Base-by-base conservation (phyloP, 2,113 vertebrate genomes). In the Tragulus kanchil region DNA sequence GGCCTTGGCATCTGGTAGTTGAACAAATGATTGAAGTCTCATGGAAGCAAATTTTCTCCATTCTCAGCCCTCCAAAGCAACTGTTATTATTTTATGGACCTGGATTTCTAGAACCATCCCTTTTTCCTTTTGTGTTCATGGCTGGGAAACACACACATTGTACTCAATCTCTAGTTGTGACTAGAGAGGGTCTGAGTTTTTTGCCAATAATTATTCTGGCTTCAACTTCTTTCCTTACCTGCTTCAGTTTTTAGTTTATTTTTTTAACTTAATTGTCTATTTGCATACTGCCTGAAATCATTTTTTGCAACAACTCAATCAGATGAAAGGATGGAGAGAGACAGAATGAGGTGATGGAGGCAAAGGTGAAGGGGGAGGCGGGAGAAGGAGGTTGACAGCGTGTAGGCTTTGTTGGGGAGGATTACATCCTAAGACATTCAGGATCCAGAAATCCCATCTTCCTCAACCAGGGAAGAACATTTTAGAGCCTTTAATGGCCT, bases 231-330 rank as follows among this genome's bases (percentile, higher is more conserved):
- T 90, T 92, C 79, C 23, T 42, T 92, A 81, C 1, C 71, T 61
- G n/a, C 31, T 90, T 92, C 85, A 54, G 28, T 69, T 67, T 93
- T 64, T 75, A n/a, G 65, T 85, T 87, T 61, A 79, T 82, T 92
- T 96, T 96, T 97, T 77, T 87, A 73, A 87, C 10, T 89, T 56
- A 64, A 79, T 78, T 83, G 58, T 48, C 2, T 81, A 2, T 97
- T 95, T 95, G 21, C 5, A 89, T 54, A 89, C 25, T 48, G 4
- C 26, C 28, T 95, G 31, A 92, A 42, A 36, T 91, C 52, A 73
- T 36, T 45, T 82, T 94, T 93, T 82, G 26, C 36, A 94, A 87
- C 19, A 86, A 92, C 83, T 10, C 42, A 84, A 15, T 14, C 79
- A 75, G 48, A 17, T 71, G 15, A 9, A 90, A 90, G 42, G 28